A percentile compares a stretch with the other conserved stretches of the same genome.
Evolutionary conservation across 2,888 invertebrate genomes (phyloP).

Genomic region (Microctonus hyperodae): DNA sequence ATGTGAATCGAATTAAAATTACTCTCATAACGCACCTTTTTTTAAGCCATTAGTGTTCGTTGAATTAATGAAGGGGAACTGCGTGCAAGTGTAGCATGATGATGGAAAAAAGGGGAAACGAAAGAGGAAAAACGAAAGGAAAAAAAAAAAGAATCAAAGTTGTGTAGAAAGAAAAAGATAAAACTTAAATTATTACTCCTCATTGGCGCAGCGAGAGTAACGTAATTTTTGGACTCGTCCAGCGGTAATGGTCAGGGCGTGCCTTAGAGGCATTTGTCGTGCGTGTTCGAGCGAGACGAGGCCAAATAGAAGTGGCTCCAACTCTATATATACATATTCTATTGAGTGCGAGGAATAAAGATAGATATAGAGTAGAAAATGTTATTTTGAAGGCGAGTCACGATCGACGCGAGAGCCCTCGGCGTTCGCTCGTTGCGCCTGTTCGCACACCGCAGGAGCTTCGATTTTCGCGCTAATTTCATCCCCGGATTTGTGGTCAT

Average conservation of each 20-base stretch:
- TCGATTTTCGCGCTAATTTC: slow-evolving; percentile 21
- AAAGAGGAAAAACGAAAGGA: not conserved
- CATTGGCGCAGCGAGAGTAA: slow-evolving; percentile 12
- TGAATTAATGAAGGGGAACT: not conserved
- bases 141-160: not conserved
- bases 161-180: not conserved
- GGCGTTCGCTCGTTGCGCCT: slow-evolving; percentile 6
- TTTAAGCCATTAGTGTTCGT: not conserved
- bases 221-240: slow-evolving; percentile 18
- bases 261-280: slow-evolving; percentile 13
- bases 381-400: slow-evolving; percentile 19
- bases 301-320: slow-evolving; percentile 8
- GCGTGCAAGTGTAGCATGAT: not conserved
- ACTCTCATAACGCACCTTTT: not conserved
- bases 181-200: slow-evolving; percentile 10
- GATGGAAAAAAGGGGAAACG: not conserved
- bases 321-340: not conserved
- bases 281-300: slow-evolving; percentile 17
- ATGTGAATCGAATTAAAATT: not conserved
- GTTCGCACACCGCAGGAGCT: slow-evolving; percentile 11
- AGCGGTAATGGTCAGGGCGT: slow-evolving; percentile 21
- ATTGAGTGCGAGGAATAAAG: not conserved
- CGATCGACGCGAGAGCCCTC: slow-evolving; percentile 7
- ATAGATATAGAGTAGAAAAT: slow-evolving; percentile 5
- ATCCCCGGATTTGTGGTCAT: slow-evolving; percentile 17